Evolutionary conservation across 2,113 vertebrate species (phyloP), one percentile per base, ranked within the genome.

Genomic region (Periophthalmus modestus): DNA sequence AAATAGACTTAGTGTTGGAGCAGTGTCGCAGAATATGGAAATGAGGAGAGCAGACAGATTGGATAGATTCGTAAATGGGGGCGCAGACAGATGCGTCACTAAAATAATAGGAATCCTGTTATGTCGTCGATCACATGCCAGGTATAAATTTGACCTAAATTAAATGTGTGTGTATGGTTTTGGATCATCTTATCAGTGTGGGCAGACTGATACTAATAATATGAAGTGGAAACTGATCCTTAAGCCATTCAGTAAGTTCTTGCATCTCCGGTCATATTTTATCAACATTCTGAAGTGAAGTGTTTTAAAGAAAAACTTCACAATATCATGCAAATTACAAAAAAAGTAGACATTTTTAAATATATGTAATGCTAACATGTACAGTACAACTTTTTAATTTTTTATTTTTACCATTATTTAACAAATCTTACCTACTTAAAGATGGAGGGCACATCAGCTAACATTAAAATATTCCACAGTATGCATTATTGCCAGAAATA

Each of bases 1-100:
- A 79, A 68, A 81, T 73, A 70, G 50, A 71, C 34, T 13, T 43
- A 66, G 21, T 83, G 75, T 75, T 83, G 62, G 63, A 77, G 62
- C 79, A 81, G 75, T 69, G 67, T 66, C 55, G 57, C 16, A 19
- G 73, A 66, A 69, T 69, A 18, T 36, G 2, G 36, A 68, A 72
- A n/a, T 52, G 68, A n/a, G 28, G 43, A 34, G 70, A 81, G 69
- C 18, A 47, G 19, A 28, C 61, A 39, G 33, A 36, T 61, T 28
- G 28, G 28, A 28, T 28, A 28, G 28, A 28, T 76, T 84, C 24
- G 19, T 67, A 63, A 65, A 34, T 55, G n/a, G 21, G 47, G 24
- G 55, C 47, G 46, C 23, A 48, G 72, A 50, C 61, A 72, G 79
- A 70, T 67, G 72, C 50, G 75, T 77, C 11, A 10, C 46, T 74